A percentile compares a stretch with the other conserved stretches of the same genome.
Evolutionary conservation across 2,888 invertebrate species (phyloP).

Genomic region (Tineola bisselliella): DNA sequence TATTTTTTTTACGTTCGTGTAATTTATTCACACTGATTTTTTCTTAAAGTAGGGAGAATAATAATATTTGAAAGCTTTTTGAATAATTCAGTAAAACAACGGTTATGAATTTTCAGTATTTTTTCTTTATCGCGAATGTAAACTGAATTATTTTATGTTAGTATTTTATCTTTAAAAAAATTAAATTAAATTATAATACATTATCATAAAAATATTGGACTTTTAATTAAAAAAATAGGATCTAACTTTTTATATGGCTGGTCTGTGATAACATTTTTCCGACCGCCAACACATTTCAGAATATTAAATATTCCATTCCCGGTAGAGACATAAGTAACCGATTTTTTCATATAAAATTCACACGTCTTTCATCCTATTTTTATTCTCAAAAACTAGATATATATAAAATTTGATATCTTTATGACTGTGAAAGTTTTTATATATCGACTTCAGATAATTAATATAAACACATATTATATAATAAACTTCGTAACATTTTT

Average conservation of each 20-base stretch:
- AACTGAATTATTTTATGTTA: not conserved
- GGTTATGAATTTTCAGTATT: not conserved
- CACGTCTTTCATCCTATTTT: not conserved
- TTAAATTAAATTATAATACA: not conserved
- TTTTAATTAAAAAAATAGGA: too few species aligned
- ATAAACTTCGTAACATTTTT: too few species aligned
- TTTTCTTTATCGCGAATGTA: not conserved
- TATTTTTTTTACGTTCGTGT: not conserved
- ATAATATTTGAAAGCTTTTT: not conserved
- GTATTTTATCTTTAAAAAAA: not conserved
- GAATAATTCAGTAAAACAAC: slow-evolving; percentile 8
- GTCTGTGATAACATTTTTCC: not conserved
- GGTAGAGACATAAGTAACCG: not conserved
- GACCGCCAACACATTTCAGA: not conserved
- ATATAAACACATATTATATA: too few species aligned
- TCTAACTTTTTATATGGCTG: too few species aligned
- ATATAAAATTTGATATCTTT: too few species aligned
- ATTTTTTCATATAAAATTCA: not conserved
- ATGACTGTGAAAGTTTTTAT: too few species aligned
- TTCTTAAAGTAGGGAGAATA: not conserved
- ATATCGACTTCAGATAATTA: too few species aligned
- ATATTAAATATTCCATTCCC: not conserved
- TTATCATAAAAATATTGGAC: too few species aligned
- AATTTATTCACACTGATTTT: not conserved
- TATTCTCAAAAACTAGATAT: not conserved